Evolutionary conservation across 2,888 invertebrate genomes (phyloP).

Genomic region (Diogma glabrata): DNA sequence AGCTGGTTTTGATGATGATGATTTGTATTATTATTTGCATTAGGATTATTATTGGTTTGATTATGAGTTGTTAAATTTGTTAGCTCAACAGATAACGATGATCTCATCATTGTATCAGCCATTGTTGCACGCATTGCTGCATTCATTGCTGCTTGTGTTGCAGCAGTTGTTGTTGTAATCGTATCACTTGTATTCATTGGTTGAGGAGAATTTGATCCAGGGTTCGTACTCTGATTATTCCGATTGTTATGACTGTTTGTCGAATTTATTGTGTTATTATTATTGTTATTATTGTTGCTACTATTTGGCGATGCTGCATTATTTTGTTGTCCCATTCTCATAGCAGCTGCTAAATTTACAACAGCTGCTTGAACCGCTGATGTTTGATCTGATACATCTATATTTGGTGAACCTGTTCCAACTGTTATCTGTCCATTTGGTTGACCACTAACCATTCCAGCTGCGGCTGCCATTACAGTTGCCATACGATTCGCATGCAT

Average conservation of each 20-base stretch:
- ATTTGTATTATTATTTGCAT: constrained; percentile 11
- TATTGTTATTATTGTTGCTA: constrained; percentile 10
- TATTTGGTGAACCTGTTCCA: constrained; percentile 30
- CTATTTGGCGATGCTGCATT: too few species aligned
- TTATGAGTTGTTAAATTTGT: not conserved
- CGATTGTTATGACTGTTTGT: too few species aligned
- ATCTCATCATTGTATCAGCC: constrained; percentile 42
- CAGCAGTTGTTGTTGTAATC: constrained; percentile 37
- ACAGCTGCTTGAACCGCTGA: constrained; percentile 56
- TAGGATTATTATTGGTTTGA: not conserved
- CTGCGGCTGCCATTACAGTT: constrained; percentile 55
- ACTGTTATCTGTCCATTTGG: constrained; percentile 46
- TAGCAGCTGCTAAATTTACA: constrained; percentile 64
- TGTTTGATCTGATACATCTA: constrained; percentile 37
- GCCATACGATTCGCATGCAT: constrained; percentile 52
- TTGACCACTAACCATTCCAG: constrained; percentile 49
- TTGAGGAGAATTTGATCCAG: constrained; percentile 29
- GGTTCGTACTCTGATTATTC: constrained; percentile 12
- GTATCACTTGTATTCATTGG: constrained; percentile 35
- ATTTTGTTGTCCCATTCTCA: constrained; percentile 45
- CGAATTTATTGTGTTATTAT: too few species aligned
- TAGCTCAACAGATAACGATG: constrained; percentile 40
- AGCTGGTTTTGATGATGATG: constrained; percentile 25
- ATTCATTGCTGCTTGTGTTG: constrained; percentile 45
- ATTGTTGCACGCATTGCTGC: constrained; percentile 48